Conservation (phyloP, 1,140 invertebrate genomes). For the Drosophila subobscura region DNA sequence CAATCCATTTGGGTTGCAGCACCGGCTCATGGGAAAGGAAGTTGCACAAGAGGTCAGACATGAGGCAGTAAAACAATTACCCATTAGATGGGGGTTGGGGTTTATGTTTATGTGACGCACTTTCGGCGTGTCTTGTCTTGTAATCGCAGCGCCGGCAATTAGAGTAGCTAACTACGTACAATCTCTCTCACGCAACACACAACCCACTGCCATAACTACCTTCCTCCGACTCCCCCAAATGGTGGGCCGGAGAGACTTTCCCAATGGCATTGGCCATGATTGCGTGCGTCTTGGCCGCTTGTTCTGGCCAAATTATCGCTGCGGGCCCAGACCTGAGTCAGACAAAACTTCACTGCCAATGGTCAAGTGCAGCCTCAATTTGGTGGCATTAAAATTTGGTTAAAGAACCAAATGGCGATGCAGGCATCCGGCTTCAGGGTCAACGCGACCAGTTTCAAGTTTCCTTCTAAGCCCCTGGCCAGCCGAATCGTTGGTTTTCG, state of each 20-base stretch:
- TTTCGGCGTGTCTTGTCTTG: conserved; percentile 32
- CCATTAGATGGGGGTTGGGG: conserved; percentile 43
- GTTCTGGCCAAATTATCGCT: conserved; percentile 21
- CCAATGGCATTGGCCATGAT: no score
- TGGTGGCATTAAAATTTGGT: conserved; percentile 7
- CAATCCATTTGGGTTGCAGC: conserved; percentile 2
- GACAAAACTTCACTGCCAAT: conserved; percentile 55
- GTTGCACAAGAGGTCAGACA: conserved; percentile 69
- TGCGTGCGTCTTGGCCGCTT: no score
- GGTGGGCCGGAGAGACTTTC: no score
- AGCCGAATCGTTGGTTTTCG: conserved; percentile 31
- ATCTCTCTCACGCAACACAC: conserved; percentile 59
- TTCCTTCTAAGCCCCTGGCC: conserved; percentile 64
- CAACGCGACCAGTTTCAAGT: conserved; percentile 68
- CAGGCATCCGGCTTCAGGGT: conserved; percentile 44
- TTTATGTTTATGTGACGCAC: conserved; percentile 50
- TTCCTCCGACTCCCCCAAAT: background rate
- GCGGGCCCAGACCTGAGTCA: background rate
- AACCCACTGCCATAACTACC: background rate
- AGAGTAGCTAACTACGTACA: conserved; percentile 52
- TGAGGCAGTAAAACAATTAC: conserved; percentile 56
- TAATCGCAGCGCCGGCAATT: conserved; percentile 57
- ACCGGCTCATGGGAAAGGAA: conserved; percentile 54
- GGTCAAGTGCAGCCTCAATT: conserved; percentile 64
- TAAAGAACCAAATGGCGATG: conserved; percentile 64